phyloP scores from a whole-genome alignment of 1,140 invertebrate species.

The Calephelis virginiensis region DNA sequence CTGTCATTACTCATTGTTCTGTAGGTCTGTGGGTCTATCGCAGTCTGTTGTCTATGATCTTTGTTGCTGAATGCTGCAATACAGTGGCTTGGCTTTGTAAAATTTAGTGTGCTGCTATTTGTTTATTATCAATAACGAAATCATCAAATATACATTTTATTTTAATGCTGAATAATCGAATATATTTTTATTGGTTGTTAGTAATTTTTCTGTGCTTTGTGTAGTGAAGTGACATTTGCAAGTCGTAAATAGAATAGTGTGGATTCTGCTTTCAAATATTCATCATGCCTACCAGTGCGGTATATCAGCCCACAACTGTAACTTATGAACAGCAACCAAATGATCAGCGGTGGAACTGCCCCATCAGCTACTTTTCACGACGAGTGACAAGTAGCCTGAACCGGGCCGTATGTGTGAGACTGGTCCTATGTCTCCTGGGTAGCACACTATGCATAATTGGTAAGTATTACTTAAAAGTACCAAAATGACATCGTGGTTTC shows the following conservation, averaged over 20 bases:
- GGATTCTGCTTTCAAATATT: conserved; percentile 22
- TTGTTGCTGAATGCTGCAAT: too few species aligned
- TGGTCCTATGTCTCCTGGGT: conserved; percentile 61
- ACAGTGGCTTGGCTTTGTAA: not conserved
- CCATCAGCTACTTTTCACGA: conserved; percentile 80
- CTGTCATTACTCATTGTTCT: too few species aligned
- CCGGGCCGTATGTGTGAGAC: conserved; percentile 65
- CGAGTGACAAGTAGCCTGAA: conserved; percentile 75
- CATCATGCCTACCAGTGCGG: conserved; percentile 82
- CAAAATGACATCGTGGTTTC: not conserved
- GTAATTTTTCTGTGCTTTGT: conserved; percentile 1
- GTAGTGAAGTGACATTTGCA: conserved; percentile 23
- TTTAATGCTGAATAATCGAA: not conserved
- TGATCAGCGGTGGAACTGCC: conserved; percentile 76
- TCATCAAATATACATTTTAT: not conserved
- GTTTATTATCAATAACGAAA: not conserved
- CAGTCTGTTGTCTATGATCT: too few species aligned
- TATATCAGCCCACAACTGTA: conserved; percentile 85
- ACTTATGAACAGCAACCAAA: conserved; percentile 82
- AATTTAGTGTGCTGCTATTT: not conserved
- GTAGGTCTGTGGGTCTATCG: too few species aligned
- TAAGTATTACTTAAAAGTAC: conserved; percentile 35
- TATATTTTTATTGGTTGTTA: not conserved
- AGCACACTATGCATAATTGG: conserved; percentile 66
- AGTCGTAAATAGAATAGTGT: conserved; percentile 27